Conservation (phyloP, 2,113 vertebrate species). For the Garra rufa region DNA sequence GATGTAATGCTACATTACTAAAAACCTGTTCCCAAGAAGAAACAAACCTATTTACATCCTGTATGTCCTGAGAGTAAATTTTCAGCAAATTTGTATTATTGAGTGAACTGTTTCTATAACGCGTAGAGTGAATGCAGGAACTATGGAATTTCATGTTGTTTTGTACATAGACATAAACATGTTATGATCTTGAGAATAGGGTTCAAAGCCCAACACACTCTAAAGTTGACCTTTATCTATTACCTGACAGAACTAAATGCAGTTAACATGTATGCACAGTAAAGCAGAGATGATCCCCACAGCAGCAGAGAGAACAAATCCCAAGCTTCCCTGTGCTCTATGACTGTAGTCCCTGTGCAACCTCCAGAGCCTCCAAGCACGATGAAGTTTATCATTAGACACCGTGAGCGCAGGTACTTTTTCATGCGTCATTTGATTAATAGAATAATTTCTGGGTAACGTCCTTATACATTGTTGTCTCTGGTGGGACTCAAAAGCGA, state of each 20-base stretch:
- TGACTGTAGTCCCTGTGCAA: neutral
- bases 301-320: neutral
- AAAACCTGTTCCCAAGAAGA: too few species aligned
- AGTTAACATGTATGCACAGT: neutral
- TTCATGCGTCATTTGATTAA: slow-evolving; percentile 72
- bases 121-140: neutral
- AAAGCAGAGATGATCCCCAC: neutral
- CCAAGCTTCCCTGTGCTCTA: neutral
- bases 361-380: slow-evolving; percentile 21
- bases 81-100: too few species aligned
- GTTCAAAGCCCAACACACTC: neutral
- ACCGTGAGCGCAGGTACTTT: slow-evolving; percentile 60
- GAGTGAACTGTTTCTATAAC: too few species aligned
- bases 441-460: slow-evolving; percentile 74
- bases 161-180: neutral
- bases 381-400: slow-evolving; percentile 48
- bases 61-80: too few species aligned
- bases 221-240: neutral
- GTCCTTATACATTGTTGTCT: slow-evolving; percentile 73
- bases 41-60: too few species aligned
- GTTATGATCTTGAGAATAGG: neutral
- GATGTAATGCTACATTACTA: too few species aligned
- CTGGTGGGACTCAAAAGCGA: slow-evolving; percentile 67
- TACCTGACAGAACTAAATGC: neutral
- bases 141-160: neutral